Base-by-base conservation (phyloP, 2,797 vertebrate genomes). In the Micrastur ruficollis region DNA sequence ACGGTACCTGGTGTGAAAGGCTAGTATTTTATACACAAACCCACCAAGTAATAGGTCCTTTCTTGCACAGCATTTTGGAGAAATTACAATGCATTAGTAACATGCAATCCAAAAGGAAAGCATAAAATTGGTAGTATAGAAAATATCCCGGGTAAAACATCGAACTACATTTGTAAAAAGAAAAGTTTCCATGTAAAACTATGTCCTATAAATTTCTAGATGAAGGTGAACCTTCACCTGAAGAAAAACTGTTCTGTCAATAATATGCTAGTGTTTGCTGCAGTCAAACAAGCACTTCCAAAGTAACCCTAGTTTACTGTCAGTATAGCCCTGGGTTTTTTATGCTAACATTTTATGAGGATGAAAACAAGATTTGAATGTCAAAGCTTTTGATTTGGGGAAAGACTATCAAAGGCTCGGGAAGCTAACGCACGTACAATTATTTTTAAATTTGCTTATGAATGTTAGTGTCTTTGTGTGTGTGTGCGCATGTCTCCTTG, bases 221-320 rank as follows among this genome's bases (percentile, higher is more conserved):
- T 58, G 86, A 96, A 95, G 72, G 70, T 86, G 68, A 82, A 59
- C 27, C 49, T 81, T 65, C 71, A 86, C 91, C 36, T 65, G 56
- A 71, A 82, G 86, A 91, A 92, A 95, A 94, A 81, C 50, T 93
- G 42, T 32, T 96, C 58, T 90, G 83, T 82, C 93, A 93, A 91
- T 93, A 92, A 85, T 1, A 53, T 9, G 53, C 38, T 38, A 47
- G 46, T 56, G 40, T 61, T 95, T 79, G 40, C 59, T 85, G 58
- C 72, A 93, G 46, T 65, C 76, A 58, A 49, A 79, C 50, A 61
- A 71, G 15, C 50, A 25, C 73, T 73, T 17, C 12, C 56, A 95
- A 79, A 83, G 65, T 38, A 88, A 66, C 46, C 50, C 7, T 47
- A 82, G 46, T 68, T 74, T 58, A 85, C 49, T 85, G 66, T 47